Evolutionary conservation across 2,113 vertebrate species (phyloP).

Genomic region (Callaeas wilsoni): DNA sequence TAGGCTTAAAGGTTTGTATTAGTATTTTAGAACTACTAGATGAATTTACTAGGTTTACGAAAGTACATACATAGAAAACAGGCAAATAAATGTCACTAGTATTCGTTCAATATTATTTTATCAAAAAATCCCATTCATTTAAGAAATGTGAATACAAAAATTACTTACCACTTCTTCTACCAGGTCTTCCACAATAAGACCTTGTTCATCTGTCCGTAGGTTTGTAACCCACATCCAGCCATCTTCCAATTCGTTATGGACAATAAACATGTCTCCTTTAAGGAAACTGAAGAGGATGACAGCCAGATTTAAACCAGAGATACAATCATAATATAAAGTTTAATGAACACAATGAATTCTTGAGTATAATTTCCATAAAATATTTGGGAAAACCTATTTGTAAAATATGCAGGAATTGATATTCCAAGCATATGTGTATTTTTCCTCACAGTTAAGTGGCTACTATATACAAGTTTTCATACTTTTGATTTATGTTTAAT

Average conservation of each 20-base stretch:
- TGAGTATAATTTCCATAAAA: neutral
- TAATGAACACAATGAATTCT: neutral
- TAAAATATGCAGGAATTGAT: neutral
- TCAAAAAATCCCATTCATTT: fast-evolving
- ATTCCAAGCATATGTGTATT: neutral
- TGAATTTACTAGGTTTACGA: neutral
- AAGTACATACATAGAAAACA: neutral
- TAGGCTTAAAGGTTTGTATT: neutral
- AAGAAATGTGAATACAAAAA: neutral
- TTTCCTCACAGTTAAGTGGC: neutral
- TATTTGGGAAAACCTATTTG: neutral
- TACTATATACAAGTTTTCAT: neutral
- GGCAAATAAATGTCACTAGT: neutral
- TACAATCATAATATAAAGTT: neutral
- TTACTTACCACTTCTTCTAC: slow-evolving; percentile 95
- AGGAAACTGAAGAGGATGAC: slow-evolving; percentile 82
- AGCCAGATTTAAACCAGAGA: slow-evolving; percentile 25
- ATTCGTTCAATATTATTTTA: neutral
- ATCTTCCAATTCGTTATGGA: slow-evolving; percentile 97
- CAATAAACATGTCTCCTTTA: slow-evolving; percentile 99
- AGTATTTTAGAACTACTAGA: neutral
- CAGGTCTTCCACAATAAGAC: slow-evolving; percentile 96
- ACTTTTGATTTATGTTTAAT: neutral
- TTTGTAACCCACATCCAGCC: slow-evolving; percentile 99
- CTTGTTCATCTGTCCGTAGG: slow-evolving; percentile 94